Evolutionary conservation across 1,140 invertebrate species (phyloP).

Genomic region (Yoshiicerus persimilis): DNA sequence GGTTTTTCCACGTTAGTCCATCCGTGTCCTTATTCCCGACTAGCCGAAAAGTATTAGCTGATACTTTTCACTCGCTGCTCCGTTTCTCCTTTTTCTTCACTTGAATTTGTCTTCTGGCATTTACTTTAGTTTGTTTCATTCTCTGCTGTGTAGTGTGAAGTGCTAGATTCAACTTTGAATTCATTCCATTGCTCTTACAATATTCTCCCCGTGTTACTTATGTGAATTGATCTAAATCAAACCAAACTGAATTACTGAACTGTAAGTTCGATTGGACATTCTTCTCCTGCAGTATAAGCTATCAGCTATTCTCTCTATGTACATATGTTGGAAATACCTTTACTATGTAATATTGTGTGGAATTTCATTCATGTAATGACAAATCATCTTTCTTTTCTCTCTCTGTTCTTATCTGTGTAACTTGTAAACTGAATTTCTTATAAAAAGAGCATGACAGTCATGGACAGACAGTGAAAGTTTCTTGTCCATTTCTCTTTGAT

Average conservation of each 20-base stretch:
- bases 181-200: background rate
- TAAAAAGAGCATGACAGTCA: background rate
- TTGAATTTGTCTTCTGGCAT: background rate
- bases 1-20: conserved; percentile 14
- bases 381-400: background rate
- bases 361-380: background rate
- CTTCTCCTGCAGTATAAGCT: no score
- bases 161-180: background rate
- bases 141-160: background rate
- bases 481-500: background rate
- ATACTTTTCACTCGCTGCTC: background rate
- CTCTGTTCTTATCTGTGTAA: background rate
- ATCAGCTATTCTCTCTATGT: no score
- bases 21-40: background rate
- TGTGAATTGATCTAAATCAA: background rate
- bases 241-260: background rate
- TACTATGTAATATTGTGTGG: background rate
- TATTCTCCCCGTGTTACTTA: background rate
- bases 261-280: background rate
- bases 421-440: no score
- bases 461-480: background rate
- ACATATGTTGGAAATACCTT: no score
- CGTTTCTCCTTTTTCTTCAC: background rate
- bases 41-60: background rate
- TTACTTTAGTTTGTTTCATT: background rate